Evolutionary conservation across 2,888 invertebrate species (phyloP).

Genomic region (Galeopsomyia nigrocyanea): DNA sequence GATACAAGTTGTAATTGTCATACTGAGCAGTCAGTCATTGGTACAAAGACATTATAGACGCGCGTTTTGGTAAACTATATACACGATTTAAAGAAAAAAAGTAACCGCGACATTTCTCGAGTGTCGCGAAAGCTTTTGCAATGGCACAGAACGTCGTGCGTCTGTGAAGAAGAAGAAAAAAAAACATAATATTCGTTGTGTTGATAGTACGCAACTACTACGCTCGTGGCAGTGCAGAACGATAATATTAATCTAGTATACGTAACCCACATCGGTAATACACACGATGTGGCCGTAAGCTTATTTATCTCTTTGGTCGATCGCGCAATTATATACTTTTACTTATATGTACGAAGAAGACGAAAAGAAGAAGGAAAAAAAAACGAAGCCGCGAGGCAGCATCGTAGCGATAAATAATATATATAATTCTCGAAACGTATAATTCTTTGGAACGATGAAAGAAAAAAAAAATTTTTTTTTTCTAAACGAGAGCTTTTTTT

Average conservation of each 20-base stretch:
- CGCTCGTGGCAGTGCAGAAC: background rate
- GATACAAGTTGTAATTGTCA: slow-evolving; percentile 12
- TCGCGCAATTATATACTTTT: slow-evolving; percentile 35
- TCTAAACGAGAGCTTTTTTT: background rate
- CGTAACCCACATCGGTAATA: slow-evolving; percentile 7
- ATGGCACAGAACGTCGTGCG: slow-evolving; percentile 16
- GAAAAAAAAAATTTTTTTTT: background rate
- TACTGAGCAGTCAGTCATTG: slow-evolving; percentile 38
- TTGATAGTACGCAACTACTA: too few relatives aligned
- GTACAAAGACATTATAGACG: slow-evolving; percentile 16
- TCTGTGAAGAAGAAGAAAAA: background rate
- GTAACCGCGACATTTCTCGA: slow-evolving; percentile 16
- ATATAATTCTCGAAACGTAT: slow-evolving; percentile 3
- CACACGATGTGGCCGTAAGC: slow-evolving; percentile 5
- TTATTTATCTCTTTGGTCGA: slow-evolving; percentile 47
- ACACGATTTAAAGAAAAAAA: slow-evolving; percentile 24
- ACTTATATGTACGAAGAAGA: background rate
- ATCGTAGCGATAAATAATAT: background rate
- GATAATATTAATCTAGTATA: background rate
- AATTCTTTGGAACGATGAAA: background rate
- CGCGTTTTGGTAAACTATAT: slow-evolving; percentile 2
- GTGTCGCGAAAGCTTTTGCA: background rate
- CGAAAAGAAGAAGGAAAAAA: slow-evolving; percentile 18
- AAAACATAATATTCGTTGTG: slow-evolving; percentile 14
- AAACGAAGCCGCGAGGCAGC: too few relatives aligned